These are phyloP conservation scores for Microctonus aethiopoides DNA, from an alignment of 2,888 invertebrate genomes.

Conservation along the genomic window DNA sequence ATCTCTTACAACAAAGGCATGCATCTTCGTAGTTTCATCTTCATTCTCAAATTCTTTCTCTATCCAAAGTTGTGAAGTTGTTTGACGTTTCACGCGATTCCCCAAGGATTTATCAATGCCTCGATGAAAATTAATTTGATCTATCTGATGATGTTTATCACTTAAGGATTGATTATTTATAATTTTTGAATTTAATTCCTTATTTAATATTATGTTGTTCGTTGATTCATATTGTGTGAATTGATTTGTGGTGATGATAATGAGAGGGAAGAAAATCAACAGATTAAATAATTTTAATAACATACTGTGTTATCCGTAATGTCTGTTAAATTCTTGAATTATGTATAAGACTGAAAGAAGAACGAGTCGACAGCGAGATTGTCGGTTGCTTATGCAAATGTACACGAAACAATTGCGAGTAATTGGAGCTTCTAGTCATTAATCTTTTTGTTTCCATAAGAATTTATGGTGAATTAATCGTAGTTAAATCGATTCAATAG, in stretches of 20 bases:
- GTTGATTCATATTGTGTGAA: neutral
- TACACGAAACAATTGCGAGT: neutral
- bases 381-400: neutral
- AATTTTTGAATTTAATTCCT: neutral
- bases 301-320: neutral
- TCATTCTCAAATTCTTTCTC: constrained; percentile 33
- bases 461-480: neutral
- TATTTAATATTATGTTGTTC: neutral
- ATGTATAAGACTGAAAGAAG: neutral
- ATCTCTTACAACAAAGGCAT: constrained; percentile 49
- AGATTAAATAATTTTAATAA: neutral
- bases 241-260: neutral
- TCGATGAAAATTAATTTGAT: constrained; percentile 3
- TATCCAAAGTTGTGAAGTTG: constrained; percentile 37
- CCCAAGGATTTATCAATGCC: constrained; percentile 7
- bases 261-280: neutral
- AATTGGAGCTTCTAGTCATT: neutral
- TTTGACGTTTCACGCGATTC: constrained; percentile 25
- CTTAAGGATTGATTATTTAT: neutral
- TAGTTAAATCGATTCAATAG: neutral
- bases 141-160: neutral
- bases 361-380: neutral
- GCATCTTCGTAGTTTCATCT: constrained; percentile 40
- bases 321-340: neutral
- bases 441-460: neutral